phyloP scores from a whole-genome alignment of 1,140 invertebrate genomes.

The Meloidogyne exigua region DNA sequence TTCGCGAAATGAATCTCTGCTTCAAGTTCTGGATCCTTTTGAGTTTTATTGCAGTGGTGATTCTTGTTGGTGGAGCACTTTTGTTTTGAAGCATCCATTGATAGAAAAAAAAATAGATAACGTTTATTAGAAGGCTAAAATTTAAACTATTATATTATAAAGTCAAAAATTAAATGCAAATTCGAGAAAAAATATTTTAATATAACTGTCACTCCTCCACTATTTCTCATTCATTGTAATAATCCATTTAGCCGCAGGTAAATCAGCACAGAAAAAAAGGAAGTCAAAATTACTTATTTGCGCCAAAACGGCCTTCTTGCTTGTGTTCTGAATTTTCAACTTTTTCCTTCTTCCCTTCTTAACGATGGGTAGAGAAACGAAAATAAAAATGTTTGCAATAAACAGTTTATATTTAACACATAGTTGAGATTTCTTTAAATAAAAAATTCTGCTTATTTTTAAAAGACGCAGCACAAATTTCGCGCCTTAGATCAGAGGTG shows the following conservation, averaged over 20 bases:
- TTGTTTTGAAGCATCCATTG: slow-evolving; percentile 26
- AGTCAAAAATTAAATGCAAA: neutral
- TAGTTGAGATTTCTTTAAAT: neutral
- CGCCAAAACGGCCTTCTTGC: too few species aligned
- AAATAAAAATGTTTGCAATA: neutral
- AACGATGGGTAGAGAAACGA: neutral
- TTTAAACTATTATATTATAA: neutral
- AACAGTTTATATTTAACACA: neutral
- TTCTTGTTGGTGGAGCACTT: slow-evolving; percentile 8
- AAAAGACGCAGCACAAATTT: neutral
- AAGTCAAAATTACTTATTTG: too few species aligned
- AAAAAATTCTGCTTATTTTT: neutral
- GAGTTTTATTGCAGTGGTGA: slow-evolving; percentile 12
- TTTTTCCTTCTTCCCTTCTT: neutral
- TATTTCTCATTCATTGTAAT: too few species aligned
- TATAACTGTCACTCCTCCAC: neutral
- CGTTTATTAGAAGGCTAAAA: neutral
- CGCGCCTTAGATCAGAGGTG: neutral
- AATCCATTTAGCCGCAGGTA: too few species aligned
- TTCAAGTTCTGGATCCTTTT: slow-evolving; percentile 35
- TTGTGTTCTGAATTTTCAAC: too few species aligned
- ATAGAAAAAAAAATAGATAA: neutral
- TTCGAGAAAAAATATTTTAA: neutral
- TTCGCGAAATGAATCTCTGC: slow-evolving; percentile 47
- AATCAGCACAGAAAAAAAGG: too few species aligned